Base-by-base conservation (phyloP, 2,888 invertebrate species). In the Hesperia comma region DNA sequence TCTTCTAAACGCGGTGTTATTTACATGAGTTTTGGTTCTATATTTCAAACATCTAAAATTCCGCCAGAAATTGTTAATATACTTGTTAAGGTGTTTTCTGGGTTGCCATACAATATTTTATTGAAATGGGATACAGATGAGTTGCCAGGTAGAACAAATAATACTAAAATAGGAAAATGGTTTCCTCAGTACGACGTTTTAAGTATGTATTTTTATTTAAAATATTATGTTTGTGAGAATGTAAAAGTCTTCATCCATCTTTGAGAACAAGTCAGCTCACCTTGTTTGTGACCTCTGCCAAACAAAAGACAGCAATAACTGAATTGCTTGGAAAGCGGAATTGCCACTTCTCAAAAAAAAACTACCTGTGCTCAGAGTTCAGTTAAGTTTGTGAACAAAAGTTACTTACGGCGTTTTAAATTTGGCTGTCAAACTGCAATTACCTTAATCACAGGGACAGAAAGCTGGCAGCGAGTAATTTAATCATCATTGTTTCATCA, bases 1-100 rank as follows among this genome's bases (percentile, higher is more conserved):
- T 79, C 82, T 1, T 86, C 91, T 0, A 78, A 80, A 41, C 71
- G 87, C 14, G 93, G 92, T 0, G 88, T 90, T 0, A 83, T 93
- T 1, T 90, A 87, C 68, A 80, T 93, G 51, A 93, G 92, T 70
- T 84, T 92, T 64, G 93, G 92, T 0, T 85, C 92, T 0, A 88
- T 43, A 88, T 37, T 17, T 21, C 19, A 12, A 63, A 62, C 17
- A 4, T 33, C n/a, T 5, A 14, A 19, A 37, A 43, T 43, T 15
- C 6, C 43, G n/a, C 5, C 43, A 12, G 15, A 43, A 43, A 83
- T 71, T 54, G 77, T 86, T 8, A 73, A 84, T 61, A 75, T 70
- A 0, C 70, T 93, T 0, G 32, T 85, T 0, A 77, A 78, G 10
- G 87, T 83, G 0, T 86, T 93, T 61, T 85, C 86, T 0, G 72